Base-by-base conservation (phyloP, 2,797 vertebrate genomes). In the Takifugu rubripes region DNA sequence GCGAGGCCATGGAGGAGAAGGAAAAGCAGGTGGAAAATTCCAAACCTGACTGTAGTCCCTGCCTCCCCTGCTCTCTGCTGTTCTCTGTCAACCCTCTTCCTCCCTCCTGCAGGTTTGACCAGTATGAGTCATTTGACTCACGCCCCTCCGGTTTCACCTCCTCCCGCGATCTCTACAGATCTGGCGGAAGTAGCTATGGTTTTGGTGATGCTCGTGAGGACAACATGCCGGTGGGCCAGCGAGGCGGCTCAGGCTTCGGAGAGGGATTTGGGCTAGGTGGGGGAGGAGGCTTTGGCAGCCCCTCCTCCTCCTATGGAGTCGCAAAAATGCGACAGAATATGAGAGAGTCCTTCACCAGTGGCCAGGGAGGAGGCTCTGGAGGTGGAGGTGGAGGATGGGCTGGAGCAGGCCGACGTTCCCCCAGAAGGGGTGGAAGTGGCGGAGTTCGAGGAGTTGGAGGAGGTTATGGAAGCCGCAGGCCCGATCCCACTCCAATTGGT, bases 101-200 rank as follows among this genome's bases (percentile, higher is more conserved):
- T 89, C 87, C 89, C 88, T 89, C 89, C 84, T 84, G 77, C 93
- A 97, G 95, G 91, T 97, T 93, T 84, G 94, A 95, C 84, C 92
- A 95, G 72, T 97, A 94, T 55, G 94, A 96, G 87, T 92, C 94
- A 77, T 96, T 92, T 81, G 94, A 95, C 90, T 94, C 94, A 3
- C 90, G 93, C 85, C 72, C 91, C 64, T 85, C 93, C 40, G 82
- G 92, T 53, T 78, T 93, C 81, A 87, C 88, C 70, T 92, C 94
- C 81, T 93, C 95, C 82, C 94, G 94, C 63, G 95, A 96, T 92
- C 88, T 93, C 74, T 96, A 93, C 88, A 93, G 94, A 88, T 93
- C 94, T 46, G 84, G 89, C 84, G 61, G 84, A 75, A 29, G 88
- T 90, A 90, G 87, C 91, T 95, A 94, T 75, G 95, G 94, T 73